phyloP scores from a whole-genome alignment of 37 sponge, comb jelly and placozoan species.

The Agelas oroides region DNA sequence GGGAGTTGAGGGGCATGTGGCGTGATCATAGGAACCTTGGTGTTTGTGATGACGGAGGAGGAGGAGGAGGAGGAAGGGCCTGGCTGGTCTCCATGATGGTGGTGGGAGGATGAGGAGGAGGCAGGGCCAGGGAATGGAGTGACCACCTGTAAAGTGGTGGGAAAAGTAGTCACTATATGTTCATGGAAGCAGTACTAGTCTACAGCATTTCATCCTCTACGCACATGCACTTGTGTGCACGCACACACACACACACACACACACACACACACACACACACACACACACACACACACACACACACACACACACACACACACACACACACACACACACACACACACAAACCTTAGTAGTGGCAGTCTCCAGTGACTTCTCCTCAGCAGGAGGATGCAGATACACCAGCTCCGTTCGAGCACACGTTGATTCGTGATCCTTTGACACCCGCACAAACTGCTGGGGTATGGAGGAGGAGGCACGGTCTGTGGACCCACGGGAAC shows the following conservation, averaged over 20 bases:
- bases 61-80: neutral
- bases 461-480: neutral
- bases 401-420: constrained; percentile 73
- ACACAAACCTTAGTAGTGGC: constrained; percentile 11
- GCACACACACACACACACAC: too few species aligned
- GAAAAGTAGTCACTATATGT: neutral
- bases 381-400: constrained; percentile 50
- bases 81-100: neutral
- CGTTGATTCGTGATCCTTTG: constrained; percentile 43
- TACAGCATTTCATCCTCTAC: too few species aligned
- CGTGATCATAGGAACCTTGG: constrained; percentile 55
- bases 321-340: too few species aligned
- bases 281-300: too few species aligned
- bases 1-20: constrained; percentile 67
- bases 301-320: too few species aligned
- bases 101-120: constrained; percentile 1
- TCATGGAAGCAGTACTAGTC: too few species aligned
- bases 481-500: neutral
- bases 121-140: neutral
- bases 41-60: neutral
- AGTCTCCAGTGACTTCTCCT: constrained; percentile 20
- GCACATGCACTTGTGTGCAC: too few species aligned
- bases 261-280: too few species aligned
- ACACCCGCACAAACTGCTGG: constrained; percentile 42
- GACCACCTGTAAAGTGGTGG: neutral